Evolutionary conservation across 2,888 invertebrate species (phyloP), one percentile per base, ranked within the genome.

Genomic region (Hyppa rectilinea): DNA sequence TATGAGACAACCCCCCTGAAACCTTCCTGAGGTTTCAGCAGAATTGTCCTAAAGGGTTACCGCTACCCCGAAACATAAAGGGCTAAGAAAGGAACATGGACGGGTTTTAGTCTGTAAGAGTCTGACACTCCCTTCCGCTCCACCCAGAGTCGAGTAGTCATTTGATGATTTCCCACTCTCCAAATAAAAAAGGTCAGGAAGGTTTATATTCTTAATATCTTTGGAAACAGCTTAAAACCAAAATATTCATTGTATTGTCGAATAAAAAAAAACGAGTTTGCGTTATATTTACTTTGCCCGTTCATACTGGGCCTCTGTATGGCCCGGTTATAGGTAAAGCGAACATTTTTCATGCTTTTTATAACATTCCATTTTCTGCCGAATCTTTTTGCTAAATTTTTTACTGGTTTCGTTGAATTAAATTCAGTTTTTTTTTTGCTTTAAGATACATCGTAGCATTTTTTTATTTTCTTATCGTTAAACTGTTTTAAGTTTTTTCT

Each of bases 301-400:
- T 29, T 49, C 50, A 14, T n/a, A 17, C 5, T 5, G n/a, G 29
- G 17, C 50, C 75, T 70, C 58, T 72, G 68, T 83, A 78, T 75
- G 81, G 38, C 67, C 63, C 65, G 69, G 71, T 78, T 78, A 75
- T 82, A 59, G 73, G 75, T 34, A 36, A 23, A 59, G 64, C 53
- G 69, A 43, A 63, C 61, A 67, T 81, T 69, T 81, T 82, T 83
- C 67, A 80, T 81, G 78, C 58, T 71, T 73, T 85, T 80, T 80
- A 82, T 62, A 65, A 50, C 65, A 43, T 62, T 61, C 52, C 55
- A 60, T 78, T 78, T 78, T 69, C 55, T 36, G 52, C 59, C 49
- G 17, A 53, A 26, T 47, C 7, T 52, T 60, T 66, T 65, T 45
- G 45, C 56, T 20, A 63, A 26, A 10, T 45, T 65, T 52, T n/a